A percentile compares a stretch with the other conserved stretches of the same genome.
These are phyloP conservation scores for Odontesthes bonariensis DNA, from an alignment of 2,113 vertebrate genomes.

Conservation along the genomic window DNA sequence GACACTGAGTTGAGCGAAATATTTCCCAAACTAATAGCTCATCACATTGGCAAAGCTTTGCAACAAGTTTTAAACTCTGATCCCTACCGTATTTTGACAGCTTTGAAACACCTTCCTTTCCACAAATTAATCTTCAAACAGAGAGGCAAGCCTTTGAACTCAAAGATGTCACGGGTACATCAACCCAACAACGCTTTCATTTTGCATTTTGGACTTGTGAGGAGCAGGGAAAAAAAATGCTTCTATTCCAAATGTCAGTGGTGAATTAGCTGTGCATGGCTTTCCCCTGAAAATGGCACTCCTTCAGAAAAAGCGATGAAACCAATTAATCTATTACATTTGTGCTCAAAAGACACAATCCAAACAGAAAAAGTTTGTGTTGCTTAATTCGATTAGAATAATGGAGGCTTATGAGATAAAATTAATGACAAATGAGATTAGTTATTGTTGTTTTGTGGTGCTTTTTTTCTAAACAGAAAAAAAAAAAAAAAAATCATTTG, in stretches of 20 bases:
- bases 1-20: no score
- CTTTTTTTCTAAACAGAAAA: slow-evolving; percentile 32
- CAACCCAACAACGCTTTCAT: slow-evolving; percentile 38
- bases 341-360: slow-evolving; percentile 25
- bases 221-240: slow-evolving; percentile 5
- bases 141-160: slow-evolving; percentile 56
- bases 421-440: slow-evolving; percentile 2
- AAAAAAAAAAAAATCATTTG: slow-evolving; percentile 10
- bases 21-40: slow-evolving; percentile 19
- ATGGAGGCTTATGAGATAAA: background rate
- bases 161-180: slow-evolving; percentile 25
- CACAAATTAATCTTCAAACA: slow-evolving; percentile 41
- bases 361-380: slow-evolving; percentile 14
- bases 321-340: slow-evolving; percentile 20
- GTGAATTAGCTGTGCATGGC: slow-evolving; percentile 20
- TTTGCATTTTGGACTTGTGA: slow-evolving; percentile 42
- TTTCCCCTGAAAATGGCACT: slow-evolving; percentile 10
- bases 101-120: slow-evolving; percentile 41
- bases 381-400: slow-evolving; percentile 25
- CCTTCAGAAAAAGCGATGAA: slow-evolving; percentile 20
- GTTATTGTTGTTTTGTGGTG: slow-evolving; percentile 16
- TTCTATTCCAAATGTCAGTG: slow-evolving; percentile 10
- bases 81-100: background rate
- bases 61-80: slow-evolving; percentile 9
- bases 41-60: slow-evolving; percentile 4